Evolutionary conservation across 2,797 vertebrate genomes (phyloP), one percentile per base, ranked within the genome.

Genomic region (Carapus acus): DNA sequence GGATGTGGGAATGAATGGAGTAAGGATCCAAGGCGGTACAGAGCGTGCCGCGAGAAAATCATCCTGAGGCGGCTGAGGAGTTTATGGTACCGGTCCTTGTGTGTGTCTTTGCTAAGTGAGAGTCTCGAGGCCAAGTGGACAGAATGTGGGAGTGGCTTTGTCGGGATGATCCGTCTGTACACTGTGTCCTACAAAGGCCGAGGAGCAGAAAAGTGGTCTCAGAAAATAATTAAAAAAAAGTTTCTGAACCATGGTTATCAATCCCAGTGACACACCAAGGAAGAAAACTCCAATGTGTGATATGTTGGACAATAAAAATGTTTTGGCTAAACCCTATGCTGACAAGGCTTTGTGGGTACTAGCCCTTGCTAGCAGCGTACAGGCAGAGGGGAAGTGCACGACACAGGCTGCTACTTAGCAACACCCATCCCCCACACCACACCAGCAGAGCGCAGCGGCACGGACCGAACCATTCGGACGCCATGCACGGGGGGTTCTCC

Each of bases 351-450:
- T 58, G 20, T 20, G 69, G 50, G 58, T 8, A 69, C 6, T 36
- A 65, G 44, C 55, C 29, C 40, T 76, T 80, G 82, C 84, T 84
- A 85, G 78, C 75, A 67, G 67, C 51, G 67, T 71, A 77, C 65
- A 80, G 73, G 71, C 54, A 76, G 58, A 78, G 51, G 23, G 62
- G 50, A 76, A 74, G 65, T 67, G 75, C 63, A 74, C 44, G 73
- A 65, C 73, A 76, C 59, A 73, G 46, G 62, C 68, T 72, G 82
- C 81, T 81, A 79, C 83, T 51, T 67, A 74, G 81, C 81, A 83
- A 84, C 81, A 65, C 83, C 82, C 83, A 66, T 82, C 83, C 82
- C 81, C 84, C 84, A 74, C 71, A 81, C 78, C 74, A n/a, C n/a
- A n/a, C n/a, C n/a, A n/a, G n/a, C n/a, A n/a, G n/a, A n/a, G n/a